phyloP scores from a whole-genome alignment of 2,797 vertebrate genomes.

The Myripristis jacobus region DNA sequence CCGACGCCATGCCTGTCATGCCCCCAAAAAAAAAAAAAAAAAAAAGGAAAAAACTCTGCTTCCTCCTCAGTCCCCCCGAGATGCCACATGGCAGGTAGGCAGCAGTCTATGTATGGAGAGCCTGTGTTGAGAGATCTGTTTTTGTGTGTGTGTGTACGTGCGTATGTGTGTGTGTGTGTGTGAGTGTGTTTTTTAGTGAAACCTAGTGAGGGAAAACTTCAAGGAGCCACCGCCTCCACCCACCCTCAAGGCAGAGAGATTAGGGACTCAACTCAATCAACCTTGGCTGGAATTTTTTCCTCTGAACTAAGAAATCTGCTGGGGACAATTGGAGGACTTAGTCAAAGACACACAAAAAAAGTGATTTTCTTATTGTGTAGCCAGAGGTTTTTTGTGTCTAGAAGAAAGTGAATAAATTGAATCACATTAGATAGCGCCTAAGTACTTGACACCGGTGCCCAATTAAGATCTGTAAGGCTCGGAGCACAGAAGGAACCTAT shows the following conservation, averaged over 20 bases:
- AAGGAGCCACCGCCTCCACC: no score
- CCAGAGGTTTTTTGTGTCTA: slow-evolving; percentile 31
- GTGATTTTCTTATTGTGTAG: slow-evolving; percentile 27
- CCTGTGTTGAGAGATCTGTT: no score
- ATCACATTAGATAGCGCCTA: slow-evolving; percentile 56
- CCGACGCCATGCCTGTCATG: slow-evolving; percentile 52
- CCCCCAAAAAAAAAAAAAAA: slow-evolving; percentile 25
- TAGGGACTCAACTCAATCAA: slow-evolving; percentile 47
- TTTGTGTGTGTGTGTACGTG: no score
- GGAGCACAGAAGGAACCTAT: slow-evolving; percentile 33
- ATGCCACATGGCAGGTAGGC: slow-evolving; percentile 52
- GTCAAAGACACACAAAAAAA: slow-evolving; percentile 37
- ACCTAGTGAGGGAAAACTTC: not conserved
- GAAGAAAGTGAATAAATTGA: slow-evolving; percentile 60
- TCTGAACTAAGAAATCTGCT: slow-evolving; percentile 46
- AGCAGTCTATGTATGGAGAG: slow-evolving; percentile 5
- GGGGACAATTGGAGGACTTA: slow-evolving; percentile 40
- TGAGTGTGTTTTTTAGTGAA: not conserved
- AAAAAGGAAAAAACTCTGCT: not conserved
- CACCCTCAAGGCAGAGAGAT: slow-evolving; percentile 34
- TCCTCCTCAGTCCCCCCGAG: slow-evolving; percentile 16
- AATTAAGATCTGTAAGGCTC: slow-evolving; percentile 57
- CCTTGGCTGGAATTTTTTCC: slow-evolving; percentile 20
- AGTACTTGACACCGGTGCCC: slow-evolving; percentile 51
- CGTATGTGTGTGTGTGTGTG: no score